Evolutionary conservation across 2,888 invertebrate genomes (phyloP).

Genomic region (Julus scanicus): DNA sequence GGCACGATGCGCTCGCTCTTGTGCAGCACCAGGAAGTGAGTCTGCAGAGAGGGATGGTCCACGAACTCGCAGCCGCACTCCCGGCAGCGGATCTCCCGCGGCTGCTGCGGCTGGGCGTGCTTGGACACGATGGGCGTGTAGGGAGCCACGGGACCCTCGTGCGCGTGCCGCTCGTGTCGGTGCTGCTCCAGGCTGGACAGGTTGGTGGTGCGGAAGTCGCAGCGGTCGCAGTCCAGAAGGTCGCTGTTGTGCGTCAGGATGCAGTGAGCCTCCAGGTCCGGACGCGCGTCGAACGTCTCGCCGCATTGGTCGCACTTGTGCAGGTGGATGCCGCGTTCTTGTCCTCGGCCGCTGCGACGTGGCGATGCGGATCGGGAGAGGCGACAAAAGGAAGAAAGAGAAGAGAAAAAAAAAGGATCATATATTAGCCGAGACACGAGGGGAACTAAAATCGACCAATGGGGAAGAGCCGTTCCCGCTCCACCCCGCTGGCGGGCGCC

Average conservation of each 20-base stretch:
- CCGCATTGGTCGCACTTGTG: conserved; percentile 62
- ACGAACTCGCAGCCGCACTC: conserved; percentile 71
- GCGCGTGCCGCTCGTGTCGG: conserved; percentile 61
- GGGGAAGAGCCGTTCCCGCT: not conserved
- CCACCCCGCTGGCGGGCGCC: not conserved
- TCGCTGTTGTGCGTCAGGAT: conserved; percentile 63
- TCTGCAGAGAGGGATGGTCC: conserved; percentile 69
- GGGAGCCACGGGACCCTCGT: conserved; percentile 53
- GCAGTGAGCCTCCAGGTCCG: conserved; percentile 63
- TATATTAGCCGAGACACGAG: not conserved
- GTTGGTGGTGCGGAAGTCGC: conserved; percentile 64
- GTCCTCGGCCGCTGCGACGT: conserved; percentile 52
- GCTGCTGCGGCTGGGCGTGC: conserved; percentile 46
- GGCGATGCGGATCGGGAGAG: not conserved
- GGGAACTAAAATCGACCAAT: not conserved
- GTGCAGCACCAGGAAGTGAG: conserved; percentile 59
- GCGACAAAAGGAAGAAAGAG: conserved; percentile 25
- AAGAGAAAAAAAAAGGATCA: conserved; percentile 7
- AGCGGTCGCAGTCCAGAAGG: conserved; percentile 63
- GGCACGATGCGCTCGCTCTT: conserved; percentile 57
- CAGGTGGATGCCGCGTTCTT: conserved; percentile 55
- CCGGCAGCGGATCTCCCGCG: conserved; percentile 68
- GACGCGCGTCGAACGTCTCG: conserved; percentile 62
- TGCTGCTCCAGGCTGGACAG: conserved; percentile 63
- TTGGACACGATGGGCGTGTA: conserved; percentile 52